These are phyloP conservation scores for Portevinia maculata DNA, from an alignment of 2,888 invertebrate species.

Conservation along the genomic window DNA sequence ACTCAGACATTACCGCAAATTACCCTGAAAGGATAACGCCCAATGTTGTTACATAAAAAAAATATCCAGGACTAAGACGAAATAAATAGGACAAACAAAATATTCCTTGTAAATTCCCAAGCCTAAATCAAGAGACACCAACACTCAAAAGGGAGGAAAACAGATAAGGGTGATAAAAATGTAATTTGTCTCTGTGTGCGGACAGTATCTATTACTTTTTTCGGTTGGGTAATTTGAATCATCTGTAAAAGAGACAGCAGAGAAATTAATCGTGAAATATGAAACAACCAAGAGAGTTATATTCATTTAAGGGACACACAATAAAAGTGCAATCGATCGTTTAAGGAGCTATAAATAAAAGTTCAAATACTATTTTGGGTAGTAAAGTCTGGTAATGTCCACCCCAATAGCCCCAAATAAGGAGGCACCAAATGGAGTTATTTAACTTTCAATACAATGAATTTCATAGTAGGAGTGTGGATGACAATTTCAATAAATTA, in stretches of 20 bases:
- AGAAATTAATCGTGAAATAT: slow-evolving; percentile 65
- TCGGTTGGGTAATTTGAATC: slow-evolving; percentile 63
- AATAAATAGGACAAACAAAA: slow-evolving; percentile 29
- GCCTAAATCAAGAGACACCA: slow-evolving; percentile 59
- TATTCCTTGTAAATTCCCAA: slow-evolving; percentile 21
- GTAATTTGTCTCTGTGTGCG: slow-evolving; percentile 59
- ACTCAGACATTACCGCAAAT: slow-evolving; percentile 63
- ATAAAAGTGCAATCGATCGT: slow-evolving; percentile 57
- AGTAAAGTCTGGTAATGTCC: slow-evolving; percentile 35
- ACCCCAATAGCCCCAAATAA: slow-evolving; percentile 4
- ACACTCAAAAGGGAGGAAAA: slow-evolving; percentile 37
- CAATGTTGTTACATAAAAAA: slow-evolving; percentile 60
- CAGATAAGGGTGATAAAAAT: slow-evolving; percentile 65
- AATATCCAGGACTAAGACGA: slow-evolving; percentile 46
- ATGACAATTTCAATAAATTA: slow-evolving; percentile 48
- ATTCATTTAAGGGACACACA: slow-evolving; percentile 55
- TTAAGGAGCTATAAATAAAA: slow-evolving; percentile 57
- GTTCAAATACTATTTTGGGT: slow-evolving; percentile 41
- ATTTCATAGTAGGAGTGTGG: slow-evolving; percentile 35
- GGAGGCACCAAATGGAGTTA: slow-evolving; percentile 29
- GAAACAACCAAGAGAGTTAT: slow-evolving; percentile 64
- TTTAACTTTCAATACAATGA: slow-evolving; percentile 50
- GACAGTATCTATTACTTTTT: slow-evolving; percentile 62
- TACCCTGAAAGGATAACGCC: slow-evolving; percentile 61
- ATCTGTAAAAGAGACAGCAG: slow-evolving; percentile 59